phyloP scores from a whole-genome alignment of 2,888 invertebrate species.

The Odontocolon sp. region DNA sequence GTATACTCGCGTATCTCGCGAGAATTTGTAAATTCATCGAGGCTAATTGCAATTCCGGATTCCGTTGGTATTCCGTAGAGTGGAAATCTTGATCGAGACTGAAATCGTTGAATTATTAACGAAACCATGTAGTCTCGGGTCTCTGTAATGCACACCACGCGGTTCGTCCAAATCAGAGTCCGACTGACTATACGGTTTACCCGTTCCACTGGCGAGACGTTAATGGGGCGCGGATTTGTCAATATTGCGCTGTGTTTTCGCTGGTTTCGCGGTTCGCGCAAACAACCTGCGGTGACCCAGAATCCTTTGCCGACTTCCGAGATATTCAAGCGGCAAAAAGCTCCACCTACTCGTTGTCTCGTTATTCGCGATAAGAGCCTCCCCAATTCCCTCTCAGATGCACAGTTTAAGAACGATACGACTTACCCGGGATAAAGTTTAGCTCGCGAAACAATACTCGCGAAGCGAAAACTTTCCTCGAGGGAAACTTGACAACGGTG shows the following conservation, averaged over 20 bases:
- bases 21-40: constrained; percentile 21
- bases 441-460: not conserved
- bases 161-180: not conserved
- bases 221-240: not conserved
- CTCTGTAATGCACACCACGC: not conserved
- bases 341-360: constrained; percentile 1
- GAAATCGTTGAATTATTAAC: constrained; percentile 25
- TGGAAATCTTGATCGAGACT: constrained; percentile 2
- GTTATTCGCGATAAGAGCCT: not conserved
- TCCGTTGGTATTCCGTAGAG: not conserved
- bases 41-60: constrained; percentile 31
- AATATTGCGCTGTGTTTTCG: not conserved
- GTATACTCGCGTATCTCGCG: constrained; percentile 17
- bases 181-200: constrained; percentile 10
- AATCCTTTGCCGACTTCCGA: not conserved
- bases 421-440: constrained; percentile 10
- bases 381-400: not conserved
- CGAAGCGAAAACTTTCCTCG: not conserved
- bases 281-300: not conserved
- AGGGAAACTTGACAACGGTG: constrained; percentile 25
- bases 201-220: not conserved
- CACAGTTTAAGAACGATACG: constrained; percentile 1
- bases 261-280: not conserved
- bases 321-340: not conserved
- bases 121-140: not conserved